These are phyloP conservation scores for Frankliniella fusca DNA, from an alignment of 2,888 invertebrate genomes.

Conservation along the genomic window DNA sequence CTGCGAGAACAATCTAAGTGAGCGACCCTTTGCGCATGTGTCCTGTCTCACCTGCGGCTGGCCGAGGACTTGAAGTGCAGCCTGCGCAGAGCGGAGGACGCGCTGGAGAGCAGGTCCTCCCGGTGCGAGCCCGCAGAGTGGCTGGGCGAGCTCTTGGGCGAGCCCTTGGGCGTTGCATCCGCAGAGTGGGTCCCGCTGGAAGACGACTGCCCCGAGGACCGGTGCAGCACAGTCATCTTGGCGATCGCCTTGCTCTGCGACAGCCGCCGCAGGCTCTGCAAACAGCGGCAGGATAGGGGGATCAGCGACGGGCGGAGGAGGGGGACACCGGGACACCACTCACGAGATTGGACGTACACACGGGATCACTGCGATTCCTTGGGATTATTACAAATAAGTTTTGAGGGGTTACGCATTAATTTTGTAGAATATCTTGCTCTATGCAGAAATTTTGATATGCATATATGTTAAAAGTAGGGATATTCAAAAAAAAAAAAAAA, in stretches of 20 bases:
- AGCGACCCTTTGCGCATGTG: too few relatives aligned
- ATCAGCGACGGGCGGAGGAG: too few relatives aligned
- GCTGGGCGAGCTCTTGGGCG: not conserved
- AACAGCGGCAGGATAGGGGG: not conserved
- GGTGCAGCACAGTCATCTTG: constrained; percentile 5
- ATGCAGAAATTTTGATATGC: too few relatives aligned
- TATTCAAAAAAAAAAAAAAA: too few relatives aligned
- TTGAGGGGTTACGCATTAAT: too few relatives aligned
- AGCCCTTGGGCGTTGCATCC: not conserved
- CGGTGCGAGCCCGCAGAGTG: not conserved
- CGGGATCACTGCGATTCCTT: too few relatives aligned
- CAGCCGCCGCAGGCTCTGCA: not conserved
- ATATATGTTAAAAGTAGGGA: too few relatives aligned
- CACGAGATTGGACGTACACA: too few relatives aligned
- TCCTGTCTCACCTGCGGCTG: constrained; percentile 21
- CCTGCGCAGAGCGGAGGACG: constrained; percentile 58
- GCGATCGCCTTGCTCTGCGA: constrained; percentile 20
- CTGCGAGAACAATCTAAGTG: too few relatives aligned
- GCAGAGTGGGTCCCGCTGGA: constrained; percentile 6
- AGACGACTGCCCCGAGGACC: not conserved
- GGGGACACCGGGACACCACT: too few relatives aligned
- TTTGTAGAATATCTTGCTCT: too few relatives aligned
- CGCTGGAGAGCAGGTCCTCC: constrained; percentile 51
- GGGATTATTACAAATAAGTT: too few relatives aligned
- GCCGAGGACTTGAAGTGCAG: constrained; percentile 62